phyloP scores from a whole-genome alignment of 1,140 invertebrate species.

The Wiebesia pumilae region DNA sequence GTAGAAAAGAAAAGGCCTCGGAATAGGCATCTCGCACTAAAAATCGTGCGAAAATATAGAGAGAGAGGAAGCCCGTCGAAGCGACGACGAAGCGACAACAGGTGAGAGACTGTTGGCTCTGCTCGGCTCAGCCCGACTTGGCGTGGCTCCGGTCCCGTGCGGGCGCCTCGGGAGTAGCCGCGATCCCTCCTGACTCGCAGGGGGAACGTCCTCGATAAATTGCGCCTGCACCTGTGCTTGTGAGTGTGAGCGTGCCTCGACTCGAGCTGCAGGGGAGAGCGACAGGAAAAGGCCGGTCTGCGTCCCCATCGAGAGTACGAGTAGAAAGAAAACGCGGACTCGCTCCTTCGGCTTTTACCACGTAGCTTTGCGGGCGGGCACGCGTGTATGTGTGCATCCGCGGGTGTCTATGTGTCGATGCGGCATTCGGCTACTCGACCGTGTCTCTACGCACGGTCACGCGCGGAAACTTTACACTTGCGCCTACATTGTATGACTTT shows the following conservation, averaged over 20 bases:
- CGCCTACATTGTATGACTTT: too few relatives aligned
- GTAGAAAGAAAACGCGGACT: not conserved
- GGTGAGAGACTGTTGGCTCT: conserved; percentile 27
- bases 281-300: not conserved
- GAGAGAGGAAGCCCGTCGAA: not conserved
- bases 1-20: not conserved
- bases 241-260: not conserved
- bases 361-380: not conserved
- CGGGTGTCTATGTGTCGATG: too few relatives aligned
- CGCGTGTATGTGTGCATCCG: too few relatives aligned
- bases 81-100: conserved; percentile 38
- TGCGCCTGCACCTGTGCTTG: not conserved
- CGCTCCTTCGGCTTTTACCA: not conserved
- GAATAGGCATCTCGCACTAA: not conserved
- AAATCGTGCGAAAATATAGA: conserved; percentile 12
- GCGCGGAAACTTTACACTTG: too few relatives aligned
- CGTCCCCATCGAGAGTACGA: too few relatives aligned
- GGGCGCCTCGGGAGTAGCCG: not conserved
- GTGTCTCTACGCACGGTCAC: too few relatives aligned
- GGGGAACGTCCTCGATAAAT: conserved; percentile 49
- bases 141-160: too few relatives aligned
- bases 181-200: conserved; percentile 14
- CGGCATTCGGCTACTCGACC: too few relatives aligned
- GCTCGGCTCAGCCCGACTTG: not conserved
- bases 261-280: not conserved